phyloP scores from a whole-genome alignment of 2,113 vertebrate genomes.

The Narcine bancroftii region DNA sequence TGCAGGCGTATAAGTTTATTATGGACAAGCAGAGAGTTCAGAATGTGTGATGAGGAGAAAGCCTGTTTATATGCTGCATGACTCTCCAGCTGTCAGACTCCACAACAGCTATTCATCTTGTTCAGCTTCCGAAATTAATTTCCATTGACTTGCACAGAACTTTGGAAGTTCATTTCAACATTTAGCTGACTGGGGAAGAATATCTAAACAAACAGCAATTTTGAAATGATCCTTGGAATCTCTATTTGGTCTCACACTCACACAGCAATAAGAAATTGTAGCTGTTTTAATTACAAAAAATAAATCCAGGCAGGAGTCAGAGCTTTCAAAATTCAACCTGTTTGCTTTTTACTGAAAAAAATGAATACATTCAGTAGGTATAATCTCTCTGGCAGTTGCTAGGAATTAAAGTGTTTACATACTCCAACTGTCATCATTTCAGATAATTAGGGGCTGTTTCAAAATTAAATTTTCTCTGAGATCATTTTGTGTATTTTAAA shows the following conservation, averaged over 20 bases:
- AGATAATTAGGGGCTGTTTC: conserved; percentile 20
- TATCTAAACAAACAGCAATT: not conserved
- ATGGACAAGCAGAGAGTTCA: too few species aligned
- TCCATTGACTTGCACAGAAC: too few species aligned
- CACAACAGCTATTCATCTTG: too few species aligned
- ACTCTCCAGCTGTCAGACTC: too few species aligned
- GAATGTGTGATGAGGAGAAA: too few species aligned
- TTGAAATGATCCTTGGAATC: not conserved
- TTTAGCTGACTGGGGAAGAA: too few species aligned
- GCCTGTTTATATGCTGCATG: too few species aligned
- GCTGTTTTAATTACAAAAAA: conserved; percentile 4
- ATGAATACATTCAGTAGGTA: not conserved
- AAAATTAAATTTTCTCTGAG: not conserved
- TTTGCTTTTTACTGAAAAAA: not conserved
- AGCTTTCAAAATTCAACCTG: conserved; percentile 19
- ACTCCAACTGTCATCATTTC: not conserved
- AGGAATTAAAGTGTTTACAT: not conserved
- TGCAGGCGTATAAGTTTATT: too few species aligned
- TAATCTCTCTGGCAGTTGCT: not conserved
- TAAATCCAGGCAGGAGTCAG: not conserved
- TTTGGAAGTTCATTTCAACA: too few species aligned
- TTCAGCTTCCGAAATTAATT: too few species aligned
- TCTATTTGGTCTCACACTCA: not conserved
- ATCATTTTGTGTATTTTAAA: not conserved
- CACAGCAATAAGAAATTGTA: not conserved